Conservation (phyloP, 2,797 vertebrate species). For the Tragelaphus eurycerus region DNA sequence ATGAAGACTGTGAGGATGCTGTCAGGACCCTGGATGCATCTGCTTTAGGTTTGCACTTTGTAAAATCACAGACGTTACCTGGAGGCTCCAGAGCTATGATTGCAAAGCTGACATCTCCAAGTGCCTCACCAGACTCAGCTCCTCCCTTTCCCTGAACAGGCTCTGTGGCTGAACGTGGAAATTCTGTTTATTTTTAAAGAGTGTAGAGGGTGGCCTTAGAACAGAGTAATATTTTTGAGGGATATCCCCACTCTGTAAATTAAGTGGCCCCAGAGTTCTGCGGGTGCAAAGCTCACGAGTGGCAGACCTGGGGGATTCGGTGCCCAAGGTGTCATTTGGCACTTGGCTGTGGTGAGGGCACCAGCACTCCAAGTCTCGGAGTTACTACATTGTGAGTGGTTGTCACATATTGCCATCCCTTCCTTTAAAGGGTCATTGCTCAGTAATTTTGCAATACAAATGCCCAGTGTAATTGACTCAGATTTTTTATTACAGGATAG, state of each 20-base stretch:
- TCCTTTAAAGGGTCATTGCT: neutral
- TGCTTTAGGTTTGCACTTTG: neutral
- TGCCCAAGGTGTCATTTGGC: neutral
- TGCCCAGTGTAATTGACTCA: neutral
- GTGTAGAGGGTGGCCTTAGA: neutral
- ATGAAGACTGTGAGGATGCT: too few species aligned
- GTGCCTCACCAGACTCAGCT: neutral
- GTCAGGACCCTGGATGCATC: neutral
- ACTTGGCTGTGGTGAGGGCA: neutral
- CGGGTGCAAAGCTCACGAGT: neutral
- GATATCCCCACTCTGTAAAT: neutral
- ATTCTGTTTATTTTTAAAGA: neutral
- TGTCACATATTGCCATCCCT: neutral
- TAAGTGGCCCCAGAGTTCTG: neutral
- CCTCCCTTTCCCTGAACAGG: neutral
- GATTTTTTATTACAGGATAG: neutral
- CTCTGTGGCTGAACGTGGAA: neutral
- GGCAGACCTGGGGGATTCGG: neutral
- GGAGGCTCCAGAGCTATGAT: neutral
- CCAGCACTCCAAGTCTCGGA: neutral
- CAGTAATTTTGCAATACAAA: neutral
- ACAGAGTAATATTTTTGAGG: neutral
- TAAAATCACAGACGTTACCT: neutral
- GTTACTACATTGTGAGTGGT: neutral
- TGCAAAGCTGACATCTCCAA: neutral